Evolutionary conservation across 2,113 vertebrate genomes (phyloP).

Genomic region (Egretta garzetta): DNA sequence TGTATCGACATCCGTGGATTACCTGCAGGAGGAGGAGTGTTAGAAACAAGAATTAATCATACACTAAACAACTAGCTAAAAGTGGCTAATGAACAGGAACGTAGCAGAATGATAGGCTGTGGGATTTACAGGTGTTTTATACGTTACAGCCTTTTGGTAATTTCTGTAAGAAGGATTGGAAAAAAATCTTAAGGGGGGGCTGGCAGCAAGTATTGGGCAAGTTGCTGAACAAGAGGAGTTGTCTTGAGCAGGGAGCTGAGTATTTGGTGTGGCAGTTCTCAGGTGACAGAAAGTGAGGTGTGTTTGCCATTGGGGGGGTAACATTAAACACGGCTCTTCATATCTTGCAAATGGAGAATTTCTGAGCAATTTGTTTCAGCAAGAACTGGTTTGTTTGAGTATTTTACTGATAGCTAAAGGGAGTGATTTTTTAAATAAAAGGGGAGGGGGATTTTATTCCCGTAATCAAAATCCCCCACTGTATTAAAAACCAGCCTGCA

Average conservation of each 20-base stretch:
- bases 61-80: not conserved
- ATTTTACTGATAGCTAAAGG: not conserved
- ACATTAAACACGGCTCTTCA: not conserved
- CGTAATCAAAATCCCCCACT: not conserved
- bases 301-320: not conserved
- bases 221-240: not conserved
- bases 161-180: not conserved
- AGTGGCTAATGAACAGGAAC: not conserved
- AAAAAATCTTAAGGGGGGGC: not conserved
- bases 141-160: not conserved
- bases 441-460: not conserved
- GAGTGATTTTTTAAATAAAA: not conserved
- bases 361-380: not conserved
- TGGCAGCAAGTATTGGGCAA: not conserved
- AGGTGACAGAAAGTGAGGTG: not conserved
- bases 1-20: conserved; percentile 26
- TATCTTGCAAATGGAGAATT: not conserved
- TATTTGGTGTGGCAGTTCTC: not conserved
- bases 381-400: not conserved
- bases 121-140: not conserved
- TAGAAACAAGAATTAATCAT: not conserved
- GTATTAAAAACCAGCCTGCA: not conserved
- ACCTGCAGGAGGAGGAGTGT: conserved; percentile 2
- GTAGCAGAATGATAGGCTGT: not conserved
- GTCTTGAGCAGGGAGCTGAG: not conserved